A percentile compares a stretch with the other conserved stretches of the same genome.
phyloP scores from a whole-genome alignment of 2,113 vertebrate species.

The Stegostoma tigrinum region DNA sequence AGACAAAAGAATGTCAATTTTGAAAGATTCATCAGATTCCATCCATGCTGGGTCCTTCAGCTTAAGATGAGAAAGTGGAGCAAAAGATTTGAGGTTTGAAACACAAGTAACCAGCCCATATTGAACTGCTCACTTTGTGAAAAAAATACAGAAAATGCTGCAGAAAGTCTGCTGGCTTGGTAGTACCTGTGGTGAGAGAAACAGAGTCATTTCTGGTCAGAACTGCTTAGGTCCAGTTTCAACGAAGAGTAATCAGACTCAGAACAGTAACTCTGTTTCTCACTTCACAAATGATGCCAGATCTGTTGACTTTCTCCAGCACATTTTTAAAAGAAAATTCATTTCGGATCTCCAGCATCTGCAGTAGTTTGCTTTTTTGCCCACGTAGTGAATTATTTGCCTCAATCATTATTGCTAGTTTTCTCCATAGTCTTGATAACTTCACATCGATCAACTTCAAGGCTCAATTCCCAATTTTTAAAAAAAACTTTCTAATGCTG shows the following conservation, averaged over 20 bases:
- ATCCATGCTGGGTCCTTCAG: not conserved
- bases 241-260: too few species aligned
- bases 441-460: not conserved
- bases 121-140: not conserved
- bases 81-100: not conserved
- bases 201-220: too few species aligned
- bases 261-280: too few species aligned
- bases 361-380: not conserved
- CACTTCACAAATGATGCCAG: too few species aligned
- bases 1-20: not conserved
- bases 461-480: not conserved
- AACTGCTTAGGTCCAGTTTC: too few species aligned
- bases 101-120: not conserved
- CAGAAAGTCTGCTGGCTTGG: too few species aligned
- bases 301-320: too few species aligned
- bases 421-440: not conserved
- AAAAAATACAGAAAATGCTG: not conserved
- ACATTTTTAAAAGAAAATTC: too few species aligned
- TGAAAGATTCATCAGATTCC: not conserved
- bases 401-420: not conserved
- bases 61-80: not conserved
- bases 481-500: not conserved
- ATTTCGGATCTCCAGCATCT: too few species aligned
- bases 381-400: not conserved
- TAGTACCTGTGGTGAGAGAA: too few species aligned